Base-by-base conservation (phyloP, 2,888 invertebrate species). In the Tubulanus polymorphus region DNA sequence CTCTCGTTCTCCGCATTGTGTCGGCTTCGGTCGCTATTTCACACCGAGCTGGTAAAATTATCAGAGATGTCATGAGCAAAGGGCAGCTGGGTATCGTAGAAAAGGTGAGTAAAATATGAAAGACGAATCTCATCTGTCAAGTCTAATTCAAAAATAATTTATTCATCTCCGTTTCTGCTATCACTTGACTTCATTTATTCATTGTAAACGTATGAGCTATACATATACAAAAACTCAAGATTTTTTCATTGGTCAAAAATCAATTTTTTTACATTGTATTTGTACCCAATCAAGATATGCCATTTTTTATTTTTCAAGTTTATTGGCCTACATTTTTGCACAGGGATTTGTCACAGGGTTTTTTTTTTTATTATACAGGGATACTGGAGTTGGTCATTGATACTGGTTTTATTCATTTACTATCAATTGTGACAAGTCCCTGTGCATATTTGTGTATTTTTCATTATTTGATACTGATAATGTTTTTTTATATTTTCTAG, bases 21-120 rank as follows among this genome's bases (percentile, higher is more conserved):
- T 89, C 90, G 37, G 87, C 89, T 15, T 90, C 91, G 28, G 87
- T 90, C 27, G 85, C 85, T 45, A 88, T 89, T 28, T 90, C 93
- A 0, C 85, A 85, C 65, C 84, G 88, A 69, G 93, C 94, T 62
- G 94, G 93, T 0, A 86, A 85, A 80, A 93, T 96, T 58, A 91
- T 96, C 49, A 84, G 93, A 63, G 93, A 94, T 83, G 86, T 96
- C 46, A 87, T 95, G 85, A 87, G 85, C 64, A 86, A 87, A 74
- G 95, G 95, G 45, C 89, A 93, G 69, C 82, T 96, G 45, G 91
- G 90, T 53, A 93, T 95, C 67, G 86, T 95, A 15, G 91, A 94
- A 71, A 95, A 96, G 85, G 91, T 89, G 79, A 65, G 61, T 63
- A 18, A 25, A 3, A 20, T 27, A 26, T 8, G 29, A 18, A 15